Base-by-base conservation (phyloP, 2,888 invertebrate genomes). In the Aspidiotus destructor region DNA sequence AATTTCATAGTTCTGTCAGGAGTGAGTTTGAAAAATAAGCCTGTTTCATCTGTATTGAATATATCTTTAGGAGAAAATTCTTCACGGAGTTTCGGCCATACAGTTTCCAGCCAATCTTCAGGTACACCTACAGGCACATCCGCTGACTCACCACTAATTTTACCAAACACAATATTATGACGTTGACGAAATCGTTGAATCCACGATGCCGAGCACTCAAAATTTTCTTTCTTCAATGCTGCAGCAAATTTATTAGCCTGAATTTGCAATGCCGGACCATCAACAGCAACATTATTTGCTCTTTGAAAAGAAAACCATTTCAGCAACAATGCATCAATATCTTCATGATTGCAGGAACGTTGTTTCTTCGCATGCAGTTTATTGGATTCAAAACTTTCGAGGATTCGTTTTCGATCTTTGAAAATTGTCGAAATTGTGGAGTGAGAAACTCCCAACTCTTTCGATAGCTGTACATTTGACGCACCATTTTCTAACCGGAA, bases 41-140 rank as follows among this genome's bases (percentile, higher is more conserved):
- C 73, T 17, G 73, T 74, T 71, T 75, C 73, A 69, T 75, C 74
- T 8, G 74, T 72, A 68, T 75, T 75, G 68, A 73, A 75, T 63
- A 74, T 72, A 64, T 74, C 71, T 48, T 71, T 63, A 28, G 71
- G 70, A 70, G 72, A 60, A 68, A 73, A 73, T 63, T 70, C 63
- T 72, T 73, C 55, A 54, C 55, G n/a, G 6, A 54, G 6, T 13
- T 9, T 16, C 16, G 55, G 55, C 55, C 55, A 54, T 54, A 54
- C 55, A 8, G 13, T 61, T 15, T 15, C 10, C n/a, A 61, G 42
- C 61, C 41, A 61, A 61, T 28, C n/a, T 7, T 28, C 28, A 3
- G 40, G n/a, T 13, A 61, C 61, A 41, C 41, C 41, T 10, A 16
- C 11, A 41, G 28, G 40, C 41, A 61, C 61, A 13, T 41, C 41